phyloP scores from a whole-genome alignment of 2,888 invertebrate genomes.

The Pristionchus japonicus region DNA sequence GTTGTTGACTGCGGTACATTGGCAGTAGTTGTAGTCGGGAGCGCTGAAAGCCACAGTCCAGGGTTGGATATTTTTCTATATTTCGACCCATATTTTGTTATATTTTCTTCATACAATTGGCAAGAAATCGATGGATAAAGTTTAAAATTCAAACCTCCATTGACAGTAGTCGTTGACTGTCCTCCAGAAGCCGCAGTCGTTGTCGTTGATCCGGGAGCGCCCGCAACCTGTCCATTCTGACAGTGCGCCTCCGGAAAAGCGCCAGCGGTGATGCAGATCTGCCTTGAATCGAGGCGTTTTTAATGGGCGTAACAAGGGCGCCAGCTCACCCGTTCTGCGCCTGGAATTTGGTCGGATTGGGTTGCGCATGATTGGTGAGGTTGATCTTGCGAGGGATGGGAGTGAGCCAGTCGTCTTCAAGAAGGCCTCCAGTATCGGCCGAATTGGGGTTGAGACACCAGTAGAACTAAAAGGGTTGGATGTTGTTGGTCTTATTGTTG shows the following conservation, averaged over 20 bases:
- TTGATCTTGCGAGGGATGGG: slow-evolving; percentile 38
- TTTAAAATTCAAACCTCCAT: background rate
- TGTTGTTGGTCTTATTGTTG: too few species aligned
- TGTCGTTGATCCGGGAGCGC: background rate
- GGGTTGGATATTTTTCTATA: too few species aligned
- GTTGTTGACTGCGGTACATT: background rate
- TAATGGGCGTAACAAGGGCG: background rate
- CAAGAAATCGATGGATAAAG: too few species aligned
- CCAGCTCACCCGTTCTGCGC: background rate
- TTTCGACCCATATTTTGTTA: too few species aligned
- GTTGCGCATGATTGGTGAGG: slow-evolving; percentile 9
- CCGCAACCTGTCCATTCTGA: background rate
- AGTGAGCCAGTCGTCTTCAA: slow-evolving; percentile 48
- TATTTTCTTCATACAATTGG: too few species aligned
- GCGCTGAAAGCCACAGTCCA: background rate
- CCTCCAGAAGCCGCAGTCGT: background rate
- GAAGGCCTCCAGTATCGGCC: slow-evolving; percentile 49
- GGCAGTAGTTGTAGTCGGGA: background rate
- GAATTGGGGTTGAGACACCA: slow-evolving; percentile 51
- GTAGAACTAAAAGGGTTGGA: slow-evolving; percentile 40
- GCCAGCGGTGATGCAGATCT: slow-evolving; percentile 41
- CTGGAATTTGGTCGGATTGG: slow-evolving; percentile 36
- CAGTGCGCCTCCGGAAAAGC: slow-evolving; percentile 15
- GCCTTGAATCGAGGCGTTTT: background rate
- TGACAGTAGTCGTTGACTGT: background rate